Base-by-base conservation (phyloP, 2,888 invertebrate species). In the Melinaea menophilus region DNA sequence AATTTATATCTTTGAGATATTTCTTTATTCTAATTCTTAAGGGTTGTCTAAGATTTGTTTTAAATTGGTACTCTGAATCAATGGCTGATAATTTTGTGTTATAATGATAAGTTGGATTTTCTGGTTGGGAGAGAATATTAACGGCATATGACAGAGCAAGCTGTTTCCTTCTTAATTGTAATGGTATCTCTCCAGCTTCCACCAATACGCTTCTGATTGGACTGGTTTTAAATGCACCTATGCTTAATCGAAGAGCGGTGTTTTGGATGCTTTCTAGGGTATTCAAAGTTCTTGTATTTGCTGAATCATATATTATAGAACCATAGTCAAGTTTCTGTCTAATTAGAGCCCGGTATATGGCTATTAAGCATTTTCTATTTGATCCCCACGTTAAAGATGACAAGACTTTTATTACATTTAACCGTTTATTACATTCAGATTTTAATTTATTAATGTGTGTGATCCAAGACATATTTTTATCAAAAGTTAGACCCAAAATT, bases 221-320 rank as follows among this genome's bases (percentile, higher is more conserved):
- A 45, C 65, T 65, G 12, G 62, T 63, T 41, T 46, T 62, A 58
- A 62, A 65, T 4, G 65, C 60, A 12, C 65, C 65, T 13, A 65
- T 57, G 48, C 62, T 55, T 12, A 61, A 41, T 46, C 54, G 48
- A 56, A 69, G 54, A 22, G 61, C 62, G 60, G 70, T 69, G 66
- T 68, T 69, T 66, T 71, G 68, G 63, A 67, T 67, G 65, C 64
- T 67, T 58, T 64, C 61, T 11, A 64, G 31, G 13, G 58, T 55
- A 35, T 57, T 31, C 47, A 64, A 45, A 5, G 33, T 56, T 22
- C 35, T 59, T 13, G 11, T 22, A n/a, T 58, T 61, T 13, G 62
- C 68, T 11, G 66, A 66, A 56, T 64, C 64, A 41, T 68, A 68
- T 37, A 66, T 64, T 7, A 60, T 55, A 37, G 57, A 45, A 7